These are phyloP conservation scores for Drosophila repleta DNA, from an alignment of 1,140 invertebrate species.

Conservation along the genomic window DNA sequence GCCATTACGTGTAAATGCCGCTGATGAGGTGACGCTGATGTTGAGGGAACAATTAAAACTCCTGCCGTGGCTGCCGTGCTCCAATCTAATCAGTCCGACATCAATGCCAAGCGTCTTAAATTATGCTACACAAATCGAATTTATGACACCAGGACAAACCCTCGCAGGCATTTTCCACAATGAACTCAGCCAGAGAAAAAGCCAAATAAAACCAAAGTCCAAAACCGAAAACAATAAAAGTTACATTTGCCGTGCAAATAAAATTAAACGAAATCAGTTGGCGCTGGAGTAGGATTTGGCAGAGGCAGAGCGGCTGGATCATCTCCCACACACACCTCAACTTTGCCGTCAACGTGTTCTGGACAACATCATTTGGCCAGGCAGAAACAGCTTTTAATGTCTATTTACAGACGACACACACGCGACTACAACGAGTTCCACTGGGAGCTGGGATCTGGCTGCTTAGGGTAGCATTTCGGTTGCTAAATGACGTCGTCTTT, in stretches of 20 bases:
- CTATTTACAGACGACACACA: slow-evolving; percentile 77
- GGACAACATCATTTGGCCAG: slow-evolving; percentile 40
- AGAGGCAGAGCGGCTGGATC: neutral
- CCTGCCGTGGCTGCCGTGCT: slow-evolving; percentile 32
- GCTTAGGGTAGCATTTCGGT: slow-evolving; percentile 29
- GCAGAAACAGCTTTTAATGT: slow-evolving; percentile 63
- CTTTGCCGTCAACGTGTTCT: slow-evolving; percentile 32
- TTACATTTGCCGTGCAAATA: slow-evolving; percentile 75
- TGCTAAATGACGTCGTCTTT: slow-evolving; percentile 78
- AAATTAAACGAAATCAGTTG: slow-evolving; percentile 68
- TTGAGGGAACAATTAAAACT: slow-evolving; percentile 65
- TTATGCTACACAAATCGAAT: slow-evolving; percentile 82
- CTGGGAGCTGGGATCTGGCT: slow-evolving; percentile 22
- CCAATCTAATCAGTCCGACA: slow-evolving; percentile 76
- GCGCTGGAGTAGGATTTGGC: neutral
- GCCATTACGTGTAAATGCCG: slow-evolving; percentile 83
- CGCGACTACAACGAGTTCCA: slow-evolving; percentile 51
- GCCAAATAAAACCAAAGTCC: slow-evolving; percentile 67
- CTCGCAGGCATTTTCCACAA: slow-evolving; percentile 32
- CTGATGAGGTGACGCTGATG: slow-evolving; percentile 82
- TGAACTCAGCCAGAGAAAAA: slow-evolving; percentile 47
- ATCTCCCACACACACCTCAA: slow-evolving; percentile 41
- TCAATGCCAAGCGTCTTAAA: slow-evolving; percentile 74
- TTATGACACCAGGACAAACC: slow-evolving; percentile 65
- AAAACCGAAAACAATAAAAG: slow-evolving; percentile 82